These are phyloP conservation scores for Pollenia labialis DNA, from an alignment of 2,888 invertebrate species.

Conservation along the genomic window DNA sequence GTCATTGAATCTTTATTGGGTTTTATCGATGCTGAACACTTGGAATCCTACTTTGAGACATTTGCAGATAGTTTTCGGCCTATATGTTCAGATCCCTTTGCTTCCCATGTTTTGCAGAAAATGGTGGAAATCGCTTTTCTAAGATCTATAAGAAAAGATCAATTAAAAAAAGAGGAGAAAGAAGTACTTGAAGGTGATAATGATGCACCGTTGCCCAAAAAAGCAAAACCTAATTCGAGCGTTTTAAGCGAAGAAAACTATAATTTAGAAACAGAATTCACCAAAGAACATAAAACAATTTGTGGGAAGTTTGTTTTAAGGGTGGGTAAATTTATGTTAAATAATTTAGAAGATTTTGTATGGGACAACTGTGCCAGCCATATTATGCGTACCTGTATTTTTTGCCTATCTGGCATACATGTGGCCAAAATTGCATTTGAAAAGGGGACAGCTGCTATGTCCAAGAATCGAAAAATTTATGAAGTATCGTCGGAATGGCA, in stretches of 20 bases:
- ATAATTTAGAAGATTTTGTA: conserved; percentile 93
- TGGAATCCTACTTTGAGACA: conserved; percentile 87
- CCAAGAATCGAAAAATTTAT: conserved; percentile 80
- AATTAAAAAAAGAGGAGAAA: conserved; percentile 46
- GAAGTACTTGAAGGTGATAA: conserved; percentile 63
- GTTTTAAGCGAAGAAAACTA: conserved; percentile 79
- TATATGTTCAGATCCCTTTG: conserved; percentile 90
- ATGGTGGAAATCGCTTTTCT: conserved; percentile 84
- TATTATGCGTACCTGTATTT: conserved; percentile 89
- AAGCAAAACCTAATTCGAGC: conserved; percentile 74
- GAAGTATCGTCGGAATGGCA: conserved; percentile 86
- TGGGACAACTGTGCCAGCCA: conserved; percentile 92
- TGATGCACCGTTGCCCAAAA: conserved; percentile 78
- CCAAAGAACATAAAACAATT: conserved; percentile 85
- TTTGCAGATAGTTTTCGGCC: conserved; percentile 88
- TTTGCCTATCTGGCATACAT: conserved; percentile 88
- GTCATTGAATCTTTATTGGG: conserved; percentile 91
- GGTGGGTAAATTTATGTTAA: conserved; percentile 90
- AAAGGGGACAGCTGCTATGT: conserved; percentile 81
- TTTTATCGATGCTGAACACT: conserved; percentile 86
- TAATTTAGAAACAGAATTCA: conserved; percentile 82
- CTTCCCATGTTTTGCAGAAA: conserved; percentile 91
- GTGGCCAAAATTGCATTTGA: conserved; percentile 85
- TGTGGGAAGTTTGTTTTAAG: conserved; percentile 89
- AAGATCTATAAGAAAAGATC: conserved; percentile 76